These are phyloP conservation scores for Emesis russula DNA, from an alignment of 2,888 invertebrate species.

Conservation along the genomic window DNA sequence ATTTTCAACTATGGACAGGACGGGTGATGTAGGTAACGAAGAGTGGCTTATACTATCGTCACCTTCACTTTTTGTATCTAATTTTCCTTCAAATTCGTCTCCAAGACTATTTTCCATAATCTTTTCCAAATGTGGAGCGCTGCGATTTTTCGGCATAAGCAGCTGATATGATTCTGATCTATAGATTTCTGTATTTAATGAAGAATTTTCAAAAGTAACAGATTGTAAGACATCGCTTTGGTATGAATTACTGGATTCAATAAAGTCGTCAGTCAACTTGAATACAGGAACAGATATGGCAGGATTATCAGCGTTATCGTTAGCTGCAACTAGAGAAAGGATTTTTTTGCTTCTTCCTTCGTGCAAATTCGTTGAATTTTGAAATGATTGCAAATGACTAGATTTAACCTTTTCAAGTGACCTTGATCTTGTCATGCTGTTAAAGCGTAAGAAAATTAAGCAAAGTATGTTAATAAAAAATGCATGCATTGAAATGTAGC, in stretches of 20 bases:
- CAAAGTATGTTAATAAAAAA: background rate
- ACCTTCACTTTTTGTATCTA: background rate
- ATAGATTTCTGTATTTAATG: constrained; percentile 90
- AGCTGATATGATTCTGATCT: constrained; percentile 93
- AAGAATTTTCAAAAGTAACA: constrained; percentile 88
- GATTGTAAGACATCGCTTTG: constrained; percentile 81
- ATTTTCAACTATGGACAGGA: constrained; percentile 93
- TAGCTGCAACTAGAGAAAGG: background rate
- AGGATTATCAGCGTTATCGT: background rate
- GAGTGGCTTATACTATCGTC: constrained; percentile 92
- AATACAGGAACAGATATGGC: no score
- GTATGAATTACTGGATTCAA: constrained; percentile 91
- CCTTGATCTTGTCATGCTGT: constrained; percentile 14
- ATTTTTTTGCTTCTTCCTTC: constrained; percentile 14
- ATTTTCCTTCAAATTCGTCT: constrained; percentile 26
- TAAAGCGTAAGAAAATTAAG: constrained; percentile 8
- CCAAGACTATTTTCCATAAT: constrained; percentile 90
- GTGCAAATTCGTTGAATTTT: background rate
- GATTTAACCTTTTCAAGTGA: background rate
- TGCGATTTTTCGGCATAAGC: constrained; percentile 89
- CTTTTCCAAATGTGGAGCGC: constrained; percentile 87
- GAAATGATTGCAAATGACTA: background rate
- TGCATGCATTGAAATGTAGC: background rate
- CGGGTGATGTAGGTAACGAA: constrained; percentile 93
- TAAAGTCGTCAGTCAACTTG: constrained; percentile 86